Evolutionary conservation across 2,113 vertebrate genomes (phyloP).

Genomic region (Cryptoleucopteryx plumbea): DNA sequence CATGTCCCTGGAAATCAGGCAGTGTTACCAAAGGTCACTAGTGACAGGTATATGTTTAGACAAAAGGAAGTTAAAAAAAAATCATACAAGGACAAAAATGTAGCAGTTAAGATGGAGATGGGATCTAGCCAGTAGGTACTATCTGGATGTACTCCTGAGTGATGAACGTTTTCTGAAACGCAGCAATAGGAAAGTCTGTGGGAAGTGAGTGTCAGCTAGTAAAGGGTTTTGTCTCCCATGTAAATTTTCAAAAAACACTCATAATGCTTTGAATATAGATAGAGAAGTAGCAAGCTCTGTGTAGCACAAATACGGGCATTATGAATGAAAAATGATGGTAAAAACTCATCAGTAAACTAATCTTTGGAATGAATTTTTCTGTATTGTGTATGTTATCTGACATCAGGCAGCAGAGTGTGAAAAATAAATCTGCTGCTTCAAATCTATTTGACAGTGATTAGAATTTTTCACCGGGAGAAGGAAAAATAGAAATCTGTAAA

Average conservation of each 20-base stretch:
- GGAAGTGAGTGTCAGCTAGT: neutral
- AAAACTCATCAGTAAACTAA: constrained; percentile 43
- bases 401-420: constrained; percentile 12
- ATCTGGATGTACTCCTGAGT: neutral
- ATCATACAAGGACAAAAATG: neutral
- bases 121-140: neutral
- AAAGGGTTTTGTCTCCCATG: neutral
- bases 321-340: constrained; percentile 7
- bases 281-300: neutral
- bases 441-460: constrained; percentile 9
- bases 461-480: neutral
- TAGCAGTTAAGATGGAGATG: neutral
- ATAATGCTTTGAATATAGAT: neutral
- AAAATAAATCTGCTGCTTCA: constrained; percentile 23
- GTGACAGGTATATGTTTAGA: neutral
- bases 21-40: neutral
- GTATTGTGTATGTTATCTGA: constrained; percentile 18
- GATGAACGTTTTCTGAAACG: neutral
- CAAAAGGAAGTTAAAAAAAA: neutral
- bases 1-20: neutral
- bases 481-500: neutral
- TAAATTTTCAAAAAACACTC: neutral
- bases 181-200: neutral
- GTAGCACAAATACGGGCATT: neutral
- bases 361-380: constrained; percentile 14